These are phyloP conservation scores for Drosophila suzukii DNA, from an alignment of 1,140 invertebrate species.

Conservation along the genomic window DNA sequence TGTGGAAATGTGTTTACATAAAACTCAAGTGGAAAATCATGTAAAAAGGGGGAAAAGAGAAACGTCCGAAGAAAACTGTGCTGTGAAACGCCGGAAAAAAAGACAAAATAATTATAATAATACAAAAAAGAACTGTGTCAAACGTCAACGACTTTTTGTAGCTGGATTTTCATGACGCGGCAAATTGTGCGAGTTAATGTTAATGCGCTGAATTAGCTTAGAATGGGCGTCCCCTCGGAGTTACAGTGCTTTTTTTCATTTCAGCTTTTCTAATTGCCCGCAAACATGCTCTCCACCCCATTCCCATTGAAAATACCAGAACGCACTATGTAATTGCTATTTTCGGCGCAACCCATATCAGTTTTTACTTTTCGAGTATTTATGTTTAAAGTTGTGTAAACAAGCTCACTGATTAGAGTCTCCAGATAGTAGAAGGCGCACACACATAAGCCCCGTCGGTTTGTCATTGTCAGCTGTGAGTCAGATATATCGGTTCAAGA, in stretches of 20 bases:
- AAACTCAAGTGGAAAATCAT: constrained; percentile 70
- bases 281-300: constrained; percentile 28
- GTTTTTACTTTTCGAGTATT: constrained; percentile 47
- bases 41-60: constrained; percentile 48
- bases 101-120: constrained; percentile 35
- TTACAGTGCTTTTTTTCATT: constrained; percentile 37
- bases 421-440: constrained; percentile 11
- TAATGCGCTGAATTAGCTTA: constrained; percentile 78
- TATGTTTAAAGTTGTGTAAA: constrained; percentile 65
- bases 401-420: constrained; percentile 57
- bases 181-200: constrained; percentile 77
- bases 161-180: constrained; percentile 53
- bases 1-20: constrained; percentile 55
- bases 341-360: constrained; percentile 48
- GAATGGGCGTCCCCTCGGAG: constrained; percentile 53
- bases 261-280: constrained; percentile 54
- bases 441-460: constrained; percentile 30
- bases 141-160: constrained; percentile 70
- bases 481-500: constrained; percentile 34
- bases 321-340: constrained; percentile 67
- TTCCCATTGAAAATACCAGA: constrained; percentile 8
- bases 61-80: constrained; percentile 56
- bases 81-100: constrained; percentile 58
- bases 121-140: constrained; percentile 61
- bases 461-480: constrained; percentile 29